These are phyloP conservation scores for Eira barbara DNA, from an alignment of 2,113 vertebrate genomes.

Conservation along the genomic window DNA sequence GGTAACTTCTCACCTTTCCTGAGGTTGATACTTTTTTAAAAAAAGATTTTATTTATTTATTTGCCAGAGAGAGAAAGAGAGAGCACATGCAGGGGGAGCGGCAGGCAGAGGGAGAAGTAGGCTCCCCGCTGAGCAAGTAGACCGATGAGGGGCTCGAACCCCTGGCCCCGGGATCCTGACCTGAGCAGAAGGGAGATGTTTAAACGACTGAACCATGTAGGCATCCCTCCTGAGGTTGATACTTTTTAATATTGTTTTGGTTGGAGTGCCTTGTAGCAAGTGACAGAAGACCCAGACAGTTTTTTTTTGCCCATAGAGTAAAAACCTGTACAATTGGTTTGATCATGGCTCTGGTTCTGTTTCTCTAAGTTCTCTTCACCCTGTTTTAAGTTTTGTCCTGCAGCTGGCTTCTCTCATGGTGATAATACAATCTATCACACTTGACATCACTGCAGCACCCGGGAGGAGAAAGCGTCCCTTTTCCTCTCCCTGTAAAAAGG, in stretches of 20 bases:
- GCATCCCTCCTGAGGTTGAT: neutral
- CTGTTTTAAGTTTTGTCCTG: neutral
- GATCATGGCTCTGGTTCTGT: neutral
- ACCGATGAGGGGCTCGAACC: no score
- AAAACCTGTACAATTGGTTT: neutral
- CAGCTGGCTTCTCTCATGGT: neutral
- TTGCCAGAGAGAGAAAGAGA: no score
- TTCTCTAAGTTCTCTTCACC: neutral
- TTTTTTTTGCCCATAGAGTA: neutral
- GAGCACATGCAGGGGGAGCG: no score
- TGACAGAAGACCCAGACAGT: neutral
- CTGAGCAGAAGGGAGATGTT: no score
- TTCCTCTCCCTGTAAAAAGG: neutral
- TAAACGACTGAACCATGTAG: no score
- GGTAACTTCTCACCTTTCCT: neutral
- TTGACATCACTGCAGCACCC: neutral
- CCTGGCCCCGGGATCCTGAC: no score
- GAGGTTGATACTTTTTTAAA: neutral
- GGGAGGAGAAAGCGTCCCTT: neutral
- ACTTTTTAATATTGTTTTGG: neutral
- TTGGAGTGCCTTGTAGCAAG: neutral
- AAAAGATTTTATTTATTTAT: no score
- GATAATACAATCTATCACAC: neutral
- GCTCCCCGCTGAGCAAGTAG: no score
- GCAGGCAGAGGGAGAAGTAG: no score